phyloP scores from a whole-genome alignment of 2,797 vertebrate genomes.

The Rhyacichthys aspro region DNA sequence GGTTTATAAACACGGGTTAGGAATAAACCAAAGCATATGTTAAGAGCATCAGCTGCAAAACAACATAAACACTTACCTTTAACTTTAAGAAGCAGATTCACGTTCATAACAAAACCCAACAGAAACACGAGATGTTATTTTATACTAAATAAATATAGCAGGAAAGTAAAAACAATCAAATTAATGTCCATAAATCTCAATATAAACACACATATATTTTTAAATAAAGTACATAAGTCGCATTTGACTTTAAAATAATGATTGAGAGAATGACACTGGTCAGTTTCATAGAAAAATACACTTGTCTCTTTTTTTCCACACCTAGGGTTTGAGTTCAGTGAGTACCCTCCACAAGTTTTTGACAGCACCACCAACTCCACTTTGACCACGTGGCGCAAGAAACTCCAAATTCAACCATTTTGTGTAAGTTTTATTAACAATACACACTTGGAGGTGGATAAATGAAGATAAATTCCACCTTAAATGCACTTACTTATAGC shows the following conservation, averaged over 20 bases:
- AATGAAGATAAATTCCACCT: background rate
- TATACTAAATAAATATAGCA: background rate
- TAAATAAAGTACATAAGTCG: too few species aligned
- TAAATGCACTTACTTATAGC: slow-evolving; percentile 57
- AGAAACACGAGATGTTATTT: slow-evolving; percentile 24
- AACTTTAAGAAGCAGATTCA: slow-evolving; percentile 16
- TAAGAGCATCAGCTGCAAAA: slow-evolving; percentile 26
- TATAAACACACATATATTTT: too few species aligned
- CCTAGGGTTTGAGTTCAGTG: background rate
- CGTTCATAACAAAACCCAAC: slow-evolving; percentile 9
- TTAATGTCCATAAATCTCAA: too few species aligned
- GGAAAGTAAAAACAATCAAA: too few species aligned
- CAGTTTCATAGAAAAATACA: background rate
- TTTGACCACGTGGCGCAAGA: slow-evolving; percentile 68
- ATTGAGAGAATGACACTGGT: background rate
- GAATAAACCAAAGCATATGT: slow-evolving; percentile 4
- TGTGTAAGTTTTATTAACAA: background rate
- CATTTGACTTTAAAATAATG: too few species aligned
- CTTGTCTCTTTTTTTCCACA: too few species aligned
- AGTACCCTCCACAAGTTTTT: slow-evolving; percentile 32
- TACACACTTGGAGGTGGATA: accelerated
- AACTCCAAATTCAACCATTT: background rate
- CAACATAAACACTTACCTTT: slow-evolving; percentile 49
- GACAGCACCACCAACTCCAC: slow-evolving; percentile 57
- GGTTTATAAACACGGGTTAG: too few species aligned